Conservation (phyloP, 1,140 invertebrate species). For the Ceratina japonica region DNA sequence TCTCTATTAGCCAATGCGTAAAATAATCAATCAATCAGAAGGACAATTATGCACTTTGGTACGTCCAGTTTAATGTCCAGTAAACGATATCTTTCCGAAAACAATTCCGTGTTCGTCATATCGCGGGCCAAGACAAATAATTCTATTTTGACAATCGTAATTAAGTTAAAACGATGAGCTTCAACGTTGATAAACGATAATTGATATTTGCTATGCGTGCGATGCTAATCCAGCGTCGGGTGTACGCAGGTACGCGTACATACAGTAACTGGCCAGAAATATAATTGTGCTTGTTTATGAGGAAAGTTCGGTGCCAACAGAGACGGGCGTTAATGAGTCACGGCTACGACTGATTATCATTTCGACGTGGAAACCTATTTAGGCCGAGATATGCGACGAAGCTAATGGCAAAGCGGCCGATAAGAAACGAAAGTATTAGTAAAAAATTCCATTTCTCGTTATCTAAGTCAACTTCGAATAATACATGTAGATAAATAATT, state of each 20-base stretch:
- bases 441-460: too few relatives aligned
- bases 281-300: constrained; percentile 54
- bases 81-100: not conserved
- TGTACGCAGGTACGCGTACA: not conserved
- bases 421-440: not conserved
- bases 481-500: too few relatives aligned
- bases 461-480: too few relatives aligned
- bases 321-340: constrained; percentile 46
- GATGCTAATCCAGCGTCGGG: not conserved
- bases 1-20: too few relatives aligned
- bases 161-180: constrained; percentile 10
- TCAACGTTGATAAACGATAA: constrained; percentile 28
- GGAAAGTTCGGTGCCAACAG: constrained; percentile 45
- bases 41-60: too few relatives aligned
- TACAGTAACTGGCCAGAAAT: constrained; percentile 25
- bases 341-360: constrained; percentile 46
- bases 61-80: not conserved
- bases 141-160: constrained; percentile 30
- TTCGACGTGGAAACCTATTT: constrained; percentile 27
- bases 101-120: not conserved
- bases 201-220: constrained; percentile 23
- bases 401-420: not conserved
- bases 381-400: constrained; percentile 23
- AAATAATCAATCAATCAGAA: too few relatives aligned
- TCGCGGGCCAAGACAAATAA: constrained; percentile 4